Percentiles rank a stretch among this genome's conserved stretches.
phyloP scores from a whole-genome alignment of 2,797 vertebrate species.

The Chlorospingus semifuscus region DNA sequence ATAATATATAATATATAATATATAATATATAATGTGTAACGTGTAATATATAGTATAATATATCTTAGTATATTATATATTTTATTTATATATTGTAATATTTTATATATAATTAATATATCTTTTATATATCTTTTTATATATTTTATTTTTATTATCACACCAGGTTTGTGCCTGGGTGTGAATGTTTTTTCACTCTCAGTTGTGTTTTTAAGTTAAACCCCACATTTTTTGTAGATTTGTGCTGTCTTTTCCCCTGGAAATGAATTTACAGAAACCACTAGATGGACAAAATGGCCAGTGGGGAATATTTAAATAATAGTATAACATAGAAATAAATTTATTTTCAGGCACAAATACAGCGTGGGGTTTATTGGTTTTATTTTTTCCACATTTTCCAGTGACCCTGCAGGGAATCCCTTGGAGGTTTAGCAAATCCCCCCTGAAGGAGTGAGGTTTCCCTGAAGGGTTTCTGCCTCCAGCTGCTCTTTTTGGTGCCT shows the following conservation, averaged over 20 bases:
- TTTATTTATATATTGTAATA: too few relatives aligned
- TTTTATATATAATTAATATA: too few relatives aligned
- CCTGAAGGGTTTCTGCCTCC: background rate
- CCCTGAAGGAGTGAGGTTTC: background rate
- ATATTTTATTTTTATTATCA: too few relatives aligned
- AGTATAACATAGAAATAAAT: background rate
- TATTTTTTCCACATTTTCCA: background rate
- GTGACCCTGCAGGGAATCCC: background rate
- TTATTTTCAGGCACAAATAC: background rate
- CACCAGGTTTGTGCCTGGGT: background rate
- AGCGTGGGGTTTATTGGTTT: accelerated
- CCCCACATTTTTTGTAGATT: background rate
- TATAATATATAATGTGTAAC: too few relatives aligned
- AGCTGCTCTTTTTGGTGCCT: background rate
- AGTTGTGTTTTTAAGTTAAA: background rate
- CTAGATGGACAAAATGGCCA: background rate
- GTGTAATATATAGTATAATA: too few relatives aligned
- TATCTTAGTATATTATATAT: too few relatives aligned
- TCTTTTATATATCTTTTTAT: too few relatives aligned
- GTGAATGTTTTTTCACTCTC: background rate
- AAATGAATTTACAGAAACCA: background rate
- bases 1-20: too few relatives aligned
- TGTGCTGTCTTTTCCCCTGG: background rate
- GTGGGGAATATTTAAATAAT: background rate
- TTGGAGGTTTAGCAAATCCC: background rate